Conservation (phyloP, 1,140 invertebrate species). For the Scaptomyza hsui region DNA sequence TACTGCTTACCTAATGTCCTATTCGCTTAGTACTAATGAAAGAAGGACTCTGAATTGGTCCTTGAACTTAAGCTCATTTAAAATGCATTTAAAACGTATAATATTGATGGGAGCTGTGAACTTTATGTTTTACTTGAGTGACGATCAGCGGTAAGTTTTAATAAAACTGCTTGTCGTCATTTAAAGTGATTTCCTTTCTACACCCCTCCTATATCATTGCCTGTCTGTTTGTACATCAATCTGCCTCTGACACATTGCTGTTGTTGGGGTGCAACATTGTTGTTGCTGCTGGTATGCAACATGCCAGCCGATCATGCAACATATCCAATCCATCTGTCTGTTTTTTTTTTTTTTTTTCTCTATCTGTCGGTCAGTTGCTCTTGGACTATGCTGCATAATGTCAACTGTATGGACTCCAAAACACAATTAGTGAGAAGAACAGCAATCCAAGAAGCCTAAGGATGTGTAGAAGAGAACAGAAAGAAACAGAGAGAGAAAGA, state of each 20-base stretch:
- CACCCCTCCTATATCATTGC: conserved; percentile 12
- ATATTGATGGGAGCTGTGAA: too few species aligned
- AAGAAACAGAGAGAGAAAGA: not conserved
- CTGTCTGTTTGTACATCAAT: conserved; percentile 61
- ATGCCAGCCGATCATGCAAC: conserved; percentile 35
- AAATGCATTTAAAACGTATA: too few species aligned
- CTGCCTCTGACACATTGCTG: conserved; percentile 56
- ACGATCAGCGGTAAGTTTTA: conserved; percentile 44
- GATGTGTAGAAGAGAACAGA: not conserved
- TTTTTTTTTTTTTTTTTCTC: too few species aligned
- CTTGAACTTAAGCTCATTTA: too few species aligned
- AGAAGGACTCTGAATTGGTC: too few species aligned
- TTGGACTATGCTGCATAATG: conserved; percentile 1
- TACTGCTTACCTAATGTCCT: too few species aligned
- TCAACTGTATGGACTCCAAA: conserved; percentile 24
- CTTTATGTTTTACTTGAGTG: conserved; percentile 36
- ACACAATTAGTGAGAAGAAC: conserved; percentile 47
- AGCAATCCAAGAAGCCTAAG: conserved; percentile 7
- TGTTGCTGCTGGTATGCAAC: conserved; percentile 23
- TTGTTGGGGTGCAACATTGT: conserved; percentile 62
- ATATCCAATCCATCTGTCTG: conserved; percentile 41
- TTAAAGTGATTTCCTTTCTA: not conserved
- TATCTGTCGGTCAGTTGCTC: not conserved
- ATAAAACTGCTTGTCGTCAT: conserved; percentile 36
- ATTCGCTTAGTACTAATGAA: too few species aligned